Conservation (phyloP, 2,113 vertebrate species). For the Noturus placidus region DNA sequence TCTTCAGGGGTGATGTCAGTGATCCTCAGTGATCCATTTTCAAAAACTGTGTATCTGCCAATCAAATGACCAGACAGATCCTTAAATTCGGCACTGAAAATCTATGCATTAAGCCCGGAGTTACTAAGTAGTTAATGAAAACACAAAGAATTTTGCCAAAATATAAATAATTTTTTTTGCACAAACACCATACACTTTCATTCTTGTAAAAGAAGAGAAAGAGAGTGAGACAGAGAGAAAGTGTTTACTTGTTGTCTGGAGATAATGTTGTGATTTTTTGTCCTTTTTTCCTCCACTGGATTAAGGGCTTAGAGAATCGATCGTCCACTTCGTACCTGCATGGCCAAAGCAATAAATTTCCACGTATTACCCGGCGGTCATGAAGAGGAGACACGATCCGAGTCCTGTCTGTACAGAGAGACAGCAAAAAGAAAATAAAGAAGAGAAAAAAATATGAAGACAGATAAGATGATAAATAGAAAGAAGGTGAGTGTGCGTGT, state of each 20-base stretch:
- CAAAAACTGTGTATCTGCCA: constrained; percentile 72
- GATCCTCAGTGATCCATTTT: constrained; percentile 70
- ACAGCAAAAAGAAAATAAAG: background rate
- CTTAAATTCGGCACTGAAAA: background rate
- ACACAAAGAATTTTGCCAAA: background rate
- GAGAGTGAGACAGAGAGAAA: background rate
- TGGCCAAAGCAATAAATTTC: constrained; percentile 63
- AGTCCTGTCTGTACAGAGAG: constrained; percentile 69
- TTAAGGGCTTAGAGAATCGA: constrained; percentile 12
- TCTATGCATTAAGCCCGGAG: background rate
- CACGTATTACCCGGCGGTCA: constrained; percentile 55
- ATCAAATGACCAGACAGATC: background rate
- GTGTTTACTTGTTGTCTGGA: constrained; percentile 70
- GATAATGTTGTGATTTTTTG: constrained; percentile 56
- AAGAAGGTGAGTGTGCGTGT: background rate
- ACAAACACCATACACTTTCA: background rate
- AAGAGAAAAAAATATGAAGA: background rate
- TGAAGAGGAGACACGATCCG: constrained; percentile 65
- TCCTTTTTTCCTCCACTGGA: constrained; percentile 65
- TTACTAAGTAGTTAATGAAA: background rate
- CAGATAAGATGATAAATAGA: background rate
- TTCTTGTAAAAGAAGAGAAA: background rate
- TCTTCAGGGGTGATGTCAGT: constrained; percentile 67
- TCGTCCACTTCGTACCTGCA: constrained; percentile 65
- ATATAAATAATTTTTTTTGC: background rate